Conservation (phyloP, 2,888 invertebrate species). For the Allacma fusca region DNA sequence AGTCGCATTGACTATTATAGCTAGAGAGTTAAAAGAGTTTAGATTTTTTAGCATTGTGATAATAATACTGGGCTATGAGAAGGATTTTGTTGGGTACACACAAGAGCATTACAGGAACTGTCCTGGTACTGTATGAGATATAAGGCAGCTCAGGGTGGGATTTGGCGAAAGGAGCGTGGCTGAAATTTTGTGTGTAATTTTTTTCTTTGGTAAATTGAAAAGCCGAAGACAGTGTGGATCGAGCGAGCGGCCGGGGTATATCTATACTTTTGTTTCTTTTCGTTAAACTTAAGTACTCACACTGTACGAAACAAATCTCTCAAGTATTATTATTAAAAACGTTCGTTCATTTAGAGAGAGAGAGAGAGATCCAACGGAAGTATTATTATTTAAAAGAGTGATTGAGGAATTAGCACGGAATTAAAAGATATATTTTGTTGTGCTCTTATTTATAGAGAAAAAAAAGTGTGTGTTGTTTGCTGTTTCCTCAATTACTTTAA, state of each 20-base stretch:
- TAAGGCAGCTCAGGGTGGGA: constrained; percentile 13
- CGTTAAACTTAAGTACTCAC: constrained; percentile 4
- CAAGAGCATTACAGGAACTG: neutral
- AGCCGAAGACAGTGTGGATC: constrained; percentile 44
- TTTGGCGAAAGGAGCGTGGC: constrained; percentile 32
- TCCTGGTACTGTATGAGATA: neutral
- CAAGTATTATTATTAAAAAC: neutral
- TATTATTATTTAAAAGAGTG: neutral
- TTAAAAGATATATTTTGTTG: neutral
- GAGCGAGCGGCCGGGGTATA: constrained; percentile 48
- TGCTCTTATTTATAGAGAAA: neutral
- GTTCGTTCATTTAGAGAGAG: too few relatives aligned
- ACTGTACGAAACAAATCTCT: neutral
- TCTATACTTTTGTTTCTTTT: constrained; percentile 14
- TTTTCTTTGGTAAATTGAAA: constrained; percentile 20
- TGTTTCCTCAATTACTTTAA: constrained; percentile 7
- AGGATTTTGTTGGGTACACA: neutral
- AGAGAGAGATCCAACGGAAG: neutral
- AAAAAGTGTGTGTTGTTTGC: neutral
- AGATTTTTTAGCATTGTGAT: too few relatives aligned
- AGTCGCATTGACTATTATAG: too few relatives aligned
- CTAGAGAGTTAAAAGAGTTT: too few relatives aligned
- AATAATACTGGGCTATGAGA: too few relatives aligned
- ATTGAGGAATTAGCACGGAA: constrained; percentile 11
- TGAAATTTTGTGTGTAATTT: constrained; percentile 8